Evolutionary conservation across 2,113 vertebrate genomes (phyloP), one percentile per base, ranked within the genome.

Genomic region (Mellivora capensis): DNA sequence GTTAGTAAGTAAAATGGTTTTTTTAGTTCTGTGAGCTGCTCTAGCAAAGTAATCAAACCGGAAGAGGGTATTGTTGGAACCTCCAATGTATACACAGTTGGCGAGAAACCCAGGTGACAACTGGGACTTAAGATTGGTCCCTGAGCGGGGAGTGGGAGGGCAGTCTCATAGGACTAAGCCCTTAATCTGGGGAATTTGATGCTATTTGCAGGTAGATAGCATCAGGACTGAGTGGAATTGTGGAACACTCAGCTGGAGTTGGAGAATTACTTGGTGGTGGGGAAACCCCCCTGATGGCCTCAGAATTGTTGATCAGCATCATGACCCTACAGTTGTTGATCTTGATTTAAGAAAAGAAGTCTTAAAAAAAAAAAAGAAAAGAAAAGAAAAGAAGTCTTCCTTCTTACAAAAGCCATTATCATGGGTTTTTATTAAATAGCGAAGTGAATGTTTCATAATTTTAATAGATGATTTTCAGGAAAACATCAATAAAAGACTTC

Each of bases 391-490:
- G 37, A 11, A 31, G 15, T 37, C 77, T 83, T 72, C 12, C 47
- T 37, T 74, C 47, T 18, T 44, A 92, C 84, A 61, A 7, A 44
- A 44, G n/a, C 27, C 83, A 81, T 62, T 49, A 61, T 59, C 13
- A 6, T 74, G 61, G 39, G 21, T n/a, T 80, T 79, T 91, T 81
- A 74, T 80, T 93, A 85, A 80, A 57, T 74, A 76, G 12, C 34
- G 57, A 81, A 96, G 25, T 87, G 18, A 88, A 71, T 81, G 27
- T 81, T 79, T 97, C 47, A 80, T 92, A 61, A 71, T 77, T 88
- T 39, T 91, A 61, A 77, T 89, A 34, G 82, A 91, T 87, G 59
- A 18, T 47, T 94, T 88, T 79, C 87, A 96, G 57, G 20, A 95
- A 96, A 91, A 61, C 11, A 57, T 84, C 37, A 27, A 10, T 37